phyloP scores from a whole-genome alignment of 1,140 invertebrate genomes.

The Bombus confusus region DNA sequence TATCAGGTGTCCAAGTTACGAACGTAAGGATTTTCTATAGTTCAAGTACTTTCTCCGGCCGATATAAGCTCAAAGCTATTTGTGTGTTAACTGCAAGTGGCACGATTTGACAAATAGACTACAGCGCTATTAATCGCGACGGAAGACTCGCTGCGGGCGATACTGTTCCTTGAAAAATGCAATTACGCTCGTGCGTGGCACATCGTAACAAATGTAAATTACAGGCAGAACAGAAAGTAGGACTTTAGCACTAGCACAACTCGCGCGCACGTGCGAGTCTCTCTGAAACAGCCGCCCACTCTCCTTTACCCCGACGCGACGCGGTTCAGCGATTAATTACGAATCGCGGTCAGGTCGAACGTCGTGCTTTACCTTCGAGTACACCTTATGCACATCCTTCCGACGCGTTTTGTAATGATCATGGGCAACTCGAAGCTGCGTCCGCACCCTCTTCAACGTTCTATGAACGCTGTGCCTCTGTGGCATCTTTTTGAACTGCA shows the following conservation, averaged over 20 bases:
- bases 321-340: constrained; percentile 59
- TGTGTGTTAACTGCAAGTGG: too few species aligned
- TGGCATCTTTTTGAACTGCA: constrained; percentile 64
- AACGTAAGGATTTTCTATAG: too few species aligned
- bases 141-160: not conserved
- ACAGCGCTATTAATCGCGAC: not conserved
- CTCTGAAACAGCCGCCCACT: constrained; percentile 57
- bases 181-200: constrained; percentile 56
- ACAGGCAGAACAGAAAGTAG: constrained; percentile 58
- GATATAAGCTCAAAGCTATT: too few species aligned
- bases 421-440: constrained; percentile 77
- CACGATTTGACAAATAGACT: not conserved
- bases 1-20: too few species aligned
- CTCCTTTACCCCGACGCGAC: constrained; percentile 41
- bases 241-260: constrained; percentile 50
- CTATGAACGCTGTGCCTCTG: constrained; percentile 76
- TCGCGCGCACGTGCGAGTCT: constrained; percentile 60
- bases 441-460: constrained; percentile 77
- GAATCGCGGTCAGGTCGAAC: constrained; percentile 59
- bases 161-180: constrained; percentile 24
- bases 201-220: constrained; percentile 65
- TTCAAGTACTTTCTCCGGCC: too few species aligned
- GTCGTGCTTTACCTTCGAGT: constrained; percentile 72
- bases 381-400: constrained; percentile 75
- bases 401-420: constrained; percentile 75